Percentiles rank a stretch among this genome's conserved stretches.
phyloP scores from a whole-genome alignment of 2,888 invertebrate species.

The Cyclophora punctaria region DNA sequence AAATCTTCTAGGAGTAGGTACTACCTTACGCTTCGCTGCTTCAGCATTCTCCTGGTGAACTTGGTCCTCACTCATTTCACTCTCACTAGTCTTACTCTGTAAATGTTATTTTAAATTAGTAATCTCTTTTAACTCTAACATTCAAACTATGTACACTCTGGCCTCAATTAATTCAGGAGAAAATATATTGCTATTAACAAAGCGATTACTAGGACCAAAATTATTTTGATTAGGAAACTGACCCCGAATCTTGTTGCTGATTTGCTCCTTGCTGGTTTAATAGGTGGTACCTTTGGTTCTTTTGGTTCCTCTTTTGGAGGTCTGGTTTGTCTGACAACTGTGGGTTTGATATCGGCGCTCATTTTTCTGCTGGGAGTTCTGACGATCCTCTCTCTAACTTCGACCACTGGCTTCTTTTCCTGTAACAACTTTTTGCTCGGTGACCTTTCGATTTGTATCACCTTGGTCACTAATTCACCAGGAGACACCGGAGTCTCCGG shows the following conservation, averaged over 20 bases:
- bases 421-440: constrained; percentile 54
- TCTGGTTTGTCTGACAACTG: constrained; percentile 34
- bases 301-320: constrained; percentile 42
- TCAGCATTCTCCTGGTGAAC: constrained; percentile 37
- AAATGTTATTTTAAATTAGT: constrained; percentile 59
- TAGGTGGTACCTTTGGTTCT: constrained; percentile 49
- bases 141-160: constrained; percentile 12
- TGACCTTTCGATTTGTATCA: constrained; percentile 62
- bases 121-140: constrained; percentile 29
- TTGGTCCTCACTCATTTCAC: constrained; percentile 74
- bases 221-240: constrained; percentile 61
- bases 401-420: constrained; percentile 57
- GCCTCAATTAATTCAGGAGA: constrained; percentile 34
- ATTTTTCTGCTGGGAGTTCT: constrained; percentile 63
- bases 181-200: constrained; percentile 62
- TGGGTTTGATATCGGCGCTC: constrained; percentile 43
- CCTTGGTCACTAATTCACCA: constrained; percentile 61
- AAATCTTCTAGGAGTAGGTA: constrained; percentile 60
- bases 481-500: constrained; percentile 30
- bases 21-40: constrained; percentile 50
- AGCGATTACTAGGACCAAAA: constrained; percentile 53
- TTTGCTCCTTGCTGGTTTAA: constrained; percentile 69
- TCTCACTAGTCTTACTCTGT: constrained; percentile 75
- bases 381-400: constrained; percentile 59
- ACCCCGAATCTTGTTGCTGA: constrained; percentile 69